Percentiles rank a stretch among this genome's conserved stretches.
Evolutionary conservation across 2,797 vertebrate genomes (phyloP).

Genomic region (Selene dorsalis): DNA sequence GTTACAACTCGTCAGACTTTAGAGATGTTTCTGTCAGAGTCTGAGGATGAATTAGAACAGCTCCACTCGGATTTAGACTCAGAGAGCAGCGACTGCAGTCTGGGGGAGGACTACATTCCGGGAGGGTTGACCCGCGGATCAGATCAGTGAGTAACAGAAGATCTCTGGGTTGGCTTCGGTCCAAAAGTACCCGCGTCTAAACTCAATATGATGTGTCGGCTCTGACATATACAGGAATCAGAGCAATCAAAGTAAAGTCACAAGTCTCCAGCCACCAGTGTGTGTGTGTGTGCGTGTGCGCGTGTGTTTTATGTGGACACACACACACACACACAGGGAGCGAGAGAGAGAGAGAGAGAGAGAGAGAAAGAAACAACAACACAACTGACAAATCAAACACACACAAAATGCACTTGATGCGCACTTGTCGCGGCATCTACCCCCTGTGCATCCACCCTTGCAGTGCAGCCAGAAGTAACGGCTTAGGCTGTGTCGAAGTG

Average conservation of each 20-base stretch:
- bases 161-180: background rate
- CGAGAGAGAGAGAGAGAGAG: too few relatives aligned
- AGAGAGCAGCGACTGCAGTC: constrained; percentile 11
- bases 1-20: rapidly evolving
- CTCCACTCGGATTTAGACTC: constrained; percentile 33
- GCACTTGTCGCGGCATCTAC: too few relatives aligned
- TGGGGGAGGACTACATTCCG: constrained; percentile 57
- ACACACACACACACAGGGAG: too few relatives aligned
- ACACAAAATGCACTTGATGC: too few relatives aligned
- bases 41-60: constrained; percentile 49
- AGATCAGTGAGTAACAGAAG: constrained; percentile 55
- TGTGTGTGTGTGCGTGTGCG: too few relatives aligned
- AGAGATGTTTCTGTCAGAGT: constrained; percentile 56
- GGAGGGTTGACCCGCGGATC: constrained; percentile 22
- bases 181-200: background rate
- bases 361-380: too few relatives aligned
- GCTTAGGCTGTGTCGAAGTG: too few relatives aligned
- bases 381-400: too few relatives aligned
- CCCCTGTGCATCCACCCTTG: too few relatives aligned
- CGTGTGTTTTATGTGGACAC: too few relatives aligned
- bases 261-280: too few relatives aligned
- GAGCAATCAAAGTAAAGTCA: background rate
- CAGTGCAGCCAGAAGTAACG: too few relatives aligned
- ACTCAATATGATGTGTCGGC: background rate
- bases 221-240: background rate